Evolutionary conservation across 2,113 vertebrate genomes (phyloP), one percentile per base, ranked within the genome.

Genomic region (Oceanites oceanicus): DNA sequence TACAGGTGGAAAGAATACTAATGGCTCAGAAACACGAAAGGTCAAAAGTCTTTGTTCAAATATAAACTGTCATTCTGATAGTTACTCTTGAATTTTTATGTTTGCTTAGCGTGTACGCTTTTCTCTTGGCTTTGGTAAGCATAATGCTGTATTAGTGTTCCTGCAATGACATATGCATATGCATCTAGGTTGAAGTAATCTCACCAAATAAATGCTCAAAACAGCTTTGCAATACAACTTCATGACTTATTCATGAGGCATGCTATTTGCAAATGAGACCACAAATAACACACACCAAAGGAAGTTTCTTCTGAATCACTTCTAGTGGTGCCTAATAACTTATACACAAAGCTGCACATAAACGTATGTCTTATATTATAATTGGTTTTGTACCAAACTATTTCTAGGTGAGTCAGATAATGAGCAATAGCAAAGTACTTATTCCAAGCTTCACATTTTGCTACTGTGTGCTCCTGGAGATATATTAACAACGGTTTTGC

Each of bases 391-490:
- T 80, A 88, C 40, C 47, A 81, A 88, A 76, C 40, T 83, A 72
- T 77, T 90, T 89, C 55, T 75, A 95, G 84, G 79, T 96, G 75
- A 97, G 44, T 86, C 92, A 94, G 67, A 91, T 62, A 88, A 91
- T 58, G 52, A 95, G 71, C 73, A 96, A 72, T 36, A 84, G 42
- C 58, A 94, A 83, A 92, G 86, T 65, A 25, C 16, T 88, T 83
- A 68, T 32, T 47, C 58, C 36, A 36, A n/a, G 56, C 34, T 75
- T 84, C 38, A 67, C 2, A 18, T 92, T 95, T 84, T 86, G 23
- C 32, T 74, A 4, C 90, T 47, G 27, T 81, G 61, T 89, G 18
- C 27, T 91, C 34, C 75, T 90, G 61, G 53, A 70, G 42, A 70
- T 45, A 17, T 4, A 70, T 22, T 53, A 55, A 67, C 56, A 63